These are phyloP conservation scores for Prenolepis imparis DNA, from an alignment of 2,888 invertebrate genomes.

Conservation along the genomic window DNA sequence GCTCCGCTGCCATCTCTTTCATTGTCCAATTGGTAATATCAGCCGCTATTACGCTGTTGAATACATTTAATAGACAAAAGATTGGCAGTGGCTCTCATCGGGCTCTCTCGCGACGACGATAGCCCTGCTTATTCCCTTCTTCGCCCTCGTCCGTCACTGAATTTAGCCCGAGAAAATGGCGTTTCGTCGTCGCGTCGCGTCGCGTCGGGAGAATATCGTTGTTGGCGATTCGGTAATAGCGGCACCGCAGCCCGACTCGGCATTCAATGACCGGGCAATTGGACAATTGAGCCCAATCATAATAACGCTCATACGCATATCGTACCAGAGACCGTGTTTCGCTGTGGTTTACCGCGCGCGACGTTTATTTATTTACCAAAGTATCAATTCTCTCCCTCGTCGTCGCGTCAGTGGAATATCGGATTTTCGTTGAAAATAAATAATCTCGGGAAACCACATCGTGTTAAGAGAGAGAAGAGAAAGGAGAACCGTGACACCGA, in stretches of 20 bases:
- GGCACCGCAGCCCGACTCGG: conserved; percentile 69
- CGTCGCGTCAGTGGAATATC: conserved; percentile 14
- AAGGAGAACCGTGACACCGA: neutral
- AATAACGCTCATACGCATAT: conserved; percentile 80
- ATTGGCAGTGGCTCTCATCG: conserved; percentile 83
- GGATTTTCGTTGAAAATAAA: conserved; percentile 3
- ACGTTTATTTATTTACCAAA: conserved; percentile 47
- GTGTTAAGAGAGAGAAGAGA: too few species aligned
- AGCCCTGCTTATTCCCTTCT: neutral
- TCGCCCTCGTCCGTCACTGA: conserved; percentile 8
- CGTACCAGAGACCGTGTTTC: conserved; percentile 64
- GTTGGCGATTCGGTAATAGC: conserved; percentile 79
- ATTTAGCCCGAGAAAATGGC: conserved; percentile 71
- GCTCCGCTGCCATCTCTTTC: conserved; percentile 80
- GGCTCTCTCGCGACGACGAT: conserved; percentile 40
- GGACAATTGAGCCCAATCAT: conserved; percentile 86
- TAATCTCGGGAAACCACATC: neutral
- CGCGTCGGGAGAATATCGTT: conserved; percentile 69
- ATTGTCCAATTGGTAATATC: conserved; percentile 84
- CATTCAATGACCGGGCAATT: conserved; percentile 86
- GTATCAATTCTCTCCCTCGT: neutral
- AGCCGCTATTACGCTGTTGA: conserved; percentile 83
- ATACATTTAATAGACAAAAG: conserved; percentile 84
- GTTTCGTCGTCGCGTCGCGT: conserved; percentile 39
- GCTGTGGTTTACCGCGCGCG: conserved; percentile 55